phyloP scores from a whole-genome alignment of 2,888 invertebrate genomes.

The Darwinula stevensoni region DNA sequence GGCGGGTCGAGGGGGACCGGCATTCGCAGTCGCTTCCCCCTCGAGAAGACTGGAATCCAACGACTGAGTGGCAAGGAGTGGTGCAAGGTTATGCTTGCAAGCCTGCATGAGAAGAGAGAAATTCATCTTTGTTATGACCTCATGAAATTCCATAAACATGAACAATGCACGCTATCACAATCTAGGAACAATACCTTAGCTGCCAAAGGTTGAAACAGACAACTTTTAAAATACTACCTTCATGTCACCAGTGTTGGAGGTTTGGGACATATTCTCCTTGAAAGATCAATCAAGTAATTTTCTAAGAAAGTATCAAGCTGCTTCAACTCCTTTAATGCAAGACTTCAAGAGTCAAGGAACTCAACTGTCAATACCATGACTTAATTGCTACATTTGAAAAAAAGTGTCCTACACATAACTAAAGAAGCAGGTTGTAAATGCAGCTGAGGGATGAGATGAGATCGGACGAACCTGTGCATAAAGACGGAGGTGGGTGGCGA shows the following conservation, averaged over 20 bases:
- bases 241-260: too few relatives aligned
- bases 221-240: too few relatives aligned
- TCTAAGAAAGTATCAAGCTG: too few relatives aligned
- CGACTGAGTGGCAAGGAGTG: slow-evolving; percentile 38
- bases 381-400: background rate
- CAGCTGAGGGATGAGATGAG: too few relatives aligned
- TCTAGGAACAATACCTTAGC: too few relatives aligned
- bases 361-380: background rate
- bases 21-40: too few relatives aligned
- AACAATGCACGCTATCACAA: too few relatives aligned
- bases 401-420: background rate
- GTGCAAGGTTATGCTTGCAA: slow-evolving; percentile 40
- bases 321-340: background rate
- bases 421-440: slow-evolving; percentile 1
- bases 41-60: slow-evolving; percentile 26
- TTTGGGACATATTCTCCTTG: too few relatives aligned
- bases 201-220: too few relatives aligned
- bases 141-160: too few relatives aligned
- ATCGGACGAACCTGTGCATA: slow-evolving; percentile 35
- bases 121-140: background rate
- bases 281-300: too few relatives aligned
- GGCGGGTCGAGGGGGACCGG: slow-evolving; percentile 13
- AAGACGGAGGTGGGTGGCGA: slow-evolving; percentile 50
- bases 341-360: slow-evolving; percentile 3
- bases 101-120: slow-evolving; percentile 17